A percentile compares a stretch with the other conserved stretches of the same genome.
Conservation (phyloP, 2,113 vertebrate species). For the Xenopus tropicalis region DNA sequence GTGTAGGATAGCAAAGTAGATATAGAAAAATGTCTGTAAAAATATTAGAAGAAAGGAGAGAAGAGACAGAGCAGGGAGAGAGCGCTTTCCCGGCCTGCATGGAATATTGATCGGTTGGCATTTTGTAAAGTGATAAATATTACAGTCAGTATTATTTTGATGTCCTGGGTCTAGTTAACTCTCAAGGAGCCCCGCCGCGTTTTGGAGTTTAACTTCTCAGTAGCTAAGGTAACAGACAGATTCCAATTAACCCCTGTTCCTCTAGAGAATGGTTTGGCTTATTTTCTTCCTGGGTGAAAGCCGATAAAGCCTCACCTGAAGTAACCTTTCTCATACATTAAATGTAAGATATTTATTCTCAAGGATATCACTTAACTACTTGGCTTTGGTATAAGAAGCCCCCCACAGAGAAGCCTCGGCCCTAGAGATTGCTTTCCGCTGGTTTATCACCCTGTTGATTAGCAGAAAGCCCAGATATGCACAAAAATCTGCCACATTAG, state of each 20-base stretch:
- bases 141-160: conserved; percentile 37
- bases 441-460: too few species aligned
- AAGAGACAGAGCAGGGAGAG: conserved; percentile 7
- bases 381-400: not conserved
- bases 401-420: too few species aligned
- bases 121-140: conserved; percentile 44
- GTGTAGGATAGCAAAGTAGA: not conserved
- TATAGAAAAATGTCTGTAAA: conserved; percentile 17
- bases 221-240: conserved; percentile 1
- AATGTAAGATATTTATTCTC: not conserved
- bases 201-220: conserved; percentile 2
- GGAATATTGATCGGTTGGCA: conserved; percentile 40
- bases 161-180: conserved; percentile 35
- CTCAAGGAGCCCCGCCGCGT: conserved; percentile 5
- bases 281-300: not conserved
- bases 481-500: too few species aligned
- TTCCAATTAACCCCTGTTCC: conserved; percentile 7
- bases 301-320: not conserved
- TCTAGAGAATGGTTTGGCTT: not conserved
- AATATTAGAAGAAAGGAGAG: conserved; percentile 9
- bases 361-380: not conserved
- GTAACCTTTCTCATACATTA: not conserved
- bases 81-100: conserved; percentile 12
- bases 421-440: too few species aligned
- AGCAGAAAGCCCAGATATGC: too few species aligned